Conservation (phyloP, 2,888 invertebrate species). For the Melolontha melolontha region DNA sequence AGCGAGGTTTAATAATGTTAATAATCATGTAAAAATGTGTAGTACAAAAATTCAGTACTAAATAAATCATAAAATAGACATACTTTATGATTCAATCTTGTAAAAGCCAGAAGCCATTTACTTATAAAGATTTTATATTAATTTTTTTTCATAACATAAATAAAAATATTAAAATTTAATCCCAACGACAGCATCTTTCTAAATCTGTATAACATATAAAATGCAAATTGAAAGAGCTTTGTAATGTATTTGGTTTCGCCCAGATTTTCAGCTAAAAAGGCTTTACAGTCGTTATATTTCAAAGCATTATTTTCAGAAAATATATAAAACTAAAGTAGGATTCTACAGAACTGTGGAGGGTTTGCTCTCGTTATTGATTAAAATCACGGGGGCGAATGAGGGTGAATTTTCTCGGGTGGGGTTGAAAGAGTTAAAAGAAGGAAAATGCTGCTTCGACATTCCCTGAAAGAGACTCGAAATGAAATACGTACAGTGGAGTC, state of each 20-base stretch:
- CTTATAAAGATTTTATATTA: no score
- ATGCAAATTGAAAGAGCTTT: constrained; percentile 14
- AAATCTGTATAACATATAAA: constrained; percentile 16
- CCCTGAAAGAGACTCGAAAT: constrained; percentile 36
- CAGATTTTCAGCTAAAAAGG: constrained; percentile 23
- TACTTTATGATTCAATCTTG: no score
- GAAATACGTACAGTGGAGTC: constrained; percentile 34
- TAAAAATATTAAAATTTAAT: not conserved
- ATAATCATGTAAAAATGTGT: no score
- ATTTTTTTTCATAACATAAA: not conserved
- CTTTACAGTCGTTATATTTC: constrained; percentile 18
- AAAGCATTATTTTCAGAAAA: constrained; percentile 34
- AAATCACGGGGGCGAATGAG: constrained; percentile 35
- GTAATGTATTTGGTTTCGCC: not conserved
- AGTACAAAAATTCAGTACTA: no score
- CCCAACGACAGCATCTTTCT: not conserved
- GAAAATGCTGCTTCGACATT: constrained; percentile 38
- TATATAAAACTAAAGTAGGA: constrained; percentile 39
- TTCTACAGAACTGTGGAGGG: constrained; percentile 19
- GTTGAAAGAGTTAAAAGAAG: constrained; percentile 42
- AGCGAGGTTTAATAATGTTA: no score
- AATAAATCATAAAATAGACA: no score
- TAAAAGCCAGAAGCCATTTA: no score
- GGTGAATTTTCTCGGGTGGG: constrained; percentile 40
- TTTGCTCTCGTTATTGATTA: constrained; percentile 28